phyloP scores from a whole-genome alignment of 2,113 vertebrate species.

The Anhinga anhinga region DNA sequence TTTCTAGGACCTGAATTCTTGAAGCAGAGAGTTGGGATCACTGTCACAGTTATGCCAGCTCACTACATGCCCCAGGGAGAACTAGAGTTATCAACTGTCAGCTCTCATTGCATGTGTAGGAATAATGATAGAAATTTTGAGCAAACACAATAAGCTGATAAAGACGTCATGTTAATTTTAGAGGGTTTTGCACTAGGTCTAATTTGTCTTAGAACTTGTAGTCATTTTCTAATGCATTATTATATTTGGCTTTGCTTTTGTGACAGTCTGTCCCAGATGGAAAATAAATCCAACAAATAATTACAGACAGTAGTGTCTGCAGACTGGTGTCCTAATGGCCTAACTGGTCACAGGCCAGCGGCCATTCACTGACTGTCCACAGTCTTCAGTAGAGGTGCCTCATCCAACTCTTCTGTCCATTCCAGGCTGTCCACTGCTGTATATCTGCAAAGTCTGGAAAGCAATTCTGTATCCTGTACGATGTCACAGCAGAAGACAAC shows the following conservation, averaged over 20 bases:
- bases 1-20: not conserved
- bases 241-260: not conserved
- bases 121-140: fast-evolving
- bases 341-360: not conserved
- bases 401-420: not conserved
- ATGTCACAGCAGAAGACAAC: not conserved
- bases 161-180: not conserved
- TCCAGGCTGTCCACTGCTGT: not conserved
- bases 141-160: not conserved
- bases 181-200: not conserved
- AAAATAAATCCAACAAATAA: not conserved
- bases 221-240: not conserved
- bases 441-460: not conserved
- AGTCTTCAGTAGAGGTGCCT: not conserved
- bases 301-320: not conserved
- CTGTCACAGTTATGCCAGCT: not conserved
- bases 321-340: not conserved
- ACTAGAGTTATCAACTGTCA: not conserved
- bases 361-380: not conserved
- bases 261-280: not conserved
- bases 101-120: not conserved
- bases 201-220: not conserved
- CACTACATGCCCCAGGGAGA: not conserved
- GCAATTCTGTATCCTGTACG: not conserved
- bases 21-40: not conserved